Conservation (phyloP, 2,888 invertebrate genomes). For the Endotricha flammealis region DNA sequence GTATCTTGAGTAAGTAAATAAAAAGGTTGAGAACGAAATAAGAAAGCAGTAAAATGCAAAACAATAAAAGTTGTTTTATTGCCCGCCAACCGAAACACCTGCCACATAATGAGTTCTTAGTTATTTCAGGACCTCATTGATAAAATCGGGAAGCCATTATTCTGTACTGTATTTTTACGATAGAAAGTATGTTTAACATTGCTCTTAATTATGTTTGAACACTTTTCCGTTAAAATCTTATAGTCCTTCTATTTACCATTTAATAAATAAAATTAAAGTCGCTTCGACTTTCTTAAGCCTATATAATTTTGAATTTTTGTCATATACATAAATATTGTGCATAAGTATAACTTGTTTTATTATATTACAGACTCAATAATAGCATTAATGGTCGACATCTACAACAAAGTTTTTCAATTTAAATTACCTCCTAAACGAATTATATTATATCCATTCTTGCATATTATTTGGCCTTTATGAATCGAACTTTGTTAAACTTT, state of each 20-base stretch:
- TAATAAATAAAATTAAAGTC: neutral
- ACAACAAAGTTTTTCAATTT: too few relatives aligned
- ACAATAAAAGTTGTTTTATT: conserved; percentile 64
- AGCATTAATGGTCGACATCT: too few relatives aligned
- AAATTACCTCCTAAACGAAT: too few relatives aligned
- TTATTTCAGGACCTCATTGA: conserved; percentile 35
- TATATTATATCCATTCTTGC: too few relatives aligned
- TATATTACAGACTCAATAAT: too few relatives aligned
- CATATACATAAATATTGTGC: too few relatives aligned
- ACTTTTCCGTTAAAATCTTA: neutral
- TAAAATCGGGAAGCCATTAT: conserved; percentile 22
- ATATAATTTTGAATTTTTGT: too few relatives aligned
- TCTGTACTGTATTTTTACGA: conserved; percentile 1
- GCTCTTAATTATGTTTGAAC: neutral
- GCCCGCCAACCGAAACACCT: conserved; percentile 51
- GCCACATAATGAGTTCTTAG: conserved; percentile 57
- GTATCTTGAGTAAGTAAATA: neutral
- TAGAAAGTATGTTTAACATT: conserved; percentile 1
- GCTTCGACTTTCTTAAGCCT: too few relatives aligned
- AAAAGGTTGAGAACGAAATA: conserved; percentile 32
- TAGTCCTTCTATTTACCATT: neutral
- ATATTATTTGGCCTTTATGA: too few relatives aligned
- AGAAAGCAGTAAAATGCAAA: conserved; percentile 52
- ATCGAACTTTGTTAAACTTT: too few relatives aligned
- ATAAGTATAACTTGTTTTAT: too few relatives aligned